Percentiles rank a stretch among this genome's conserved stretches.
phyloP scores from a whole-genome alignment of 2,797 vertebrate genomes.

The Neosalanx taihuensis region DNA sequence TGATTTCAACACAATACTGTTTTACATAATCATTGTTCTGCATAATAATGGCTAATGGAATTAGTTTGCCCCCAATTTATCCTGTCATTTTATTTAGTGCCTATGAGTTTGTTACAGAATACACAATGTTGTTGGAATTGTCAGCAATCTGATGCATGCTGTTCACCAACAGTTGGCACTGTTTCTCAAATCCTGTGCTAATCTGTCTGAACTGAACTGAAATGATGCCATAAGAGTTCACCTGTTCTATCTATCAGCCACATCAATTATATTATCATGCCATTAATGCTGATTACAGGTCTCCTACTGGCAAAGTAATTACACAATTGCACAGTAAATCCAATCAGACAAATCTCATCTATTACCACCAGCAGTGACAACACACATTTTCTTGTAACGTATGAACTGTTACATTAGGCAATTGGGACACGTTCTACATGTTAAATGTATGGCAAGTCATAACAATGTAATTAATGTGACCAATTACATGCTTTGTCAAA shows the following conservation, averaged over 20 bases:
- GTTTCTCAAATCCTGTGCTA: slow-evolving; percentile 34
- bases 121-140: neutral
- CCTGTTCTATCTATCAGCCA: slow-evolving; percentile 54
- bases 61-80: slow-evolving; percentile 1
- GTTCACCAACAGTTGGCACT: slow-evolving; percentile 49
- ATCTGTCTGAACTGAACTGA: slow-evolving; percentile 13
- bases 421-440: too few relatives aligned
- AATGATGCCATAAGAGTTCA: slow-evolving; percentile 41
- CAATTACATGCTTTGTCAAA: too few relatives aligned
- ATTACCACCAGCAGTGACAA: slow-evolving; percentile 53
- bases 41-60: neutral
- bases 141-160: neutral
- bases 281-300: slow-evolving; percentile 52
- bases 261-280: slow-evolving; percentile 58
- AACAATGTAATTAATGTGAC: too few relatives aligned
- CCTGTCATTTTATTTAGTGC: neutral
- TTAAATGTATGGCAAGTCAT: too few relatives aligned
- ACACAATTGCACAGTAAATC: slow-evolving; percentile 55
- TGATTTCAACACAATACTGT: neutral
- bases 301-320: slow-evolving; percentile 29
- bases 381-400: slow-evolving; percentile 7
- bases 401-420: too few relatives aligned
- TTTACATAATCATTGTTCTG: neutral
- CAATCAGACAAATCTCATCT: slow-evolving; percentile 47
- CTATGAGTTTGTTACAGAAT: neutral